A percentile compares a stretch with the other conserved stretches of the same genome.
Conservation (phyloP, 2,113 vertebrate genomes). For the Stigmatopora argus region DNA sequence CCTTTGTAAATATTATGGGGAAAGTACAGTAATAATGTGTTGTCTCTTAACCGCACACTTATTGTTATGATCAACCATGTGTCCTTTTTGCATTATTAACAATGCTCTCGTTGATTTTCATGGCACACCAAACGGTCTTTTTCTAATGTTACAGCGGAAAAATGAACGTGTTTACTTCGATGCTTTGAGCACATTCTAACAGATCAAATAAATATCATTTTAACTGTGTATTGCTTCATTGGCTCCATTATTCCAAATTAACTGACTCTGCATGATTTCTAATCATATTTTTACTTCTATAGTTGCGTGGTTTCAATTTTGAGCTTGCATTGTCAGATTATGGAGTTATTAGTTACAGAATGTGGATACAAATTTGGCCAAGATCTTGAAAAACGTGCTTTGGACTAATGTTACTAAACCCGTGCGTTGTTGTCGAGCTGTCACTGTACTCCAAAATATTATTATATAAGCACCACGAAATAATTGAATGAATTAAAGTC, state of each 20-base stretch:
- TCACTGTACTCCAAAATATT: not conserved
- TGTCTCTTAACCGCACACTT: conserved; percentile 40
- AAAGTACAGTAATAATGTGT: conserved; percentile 40
- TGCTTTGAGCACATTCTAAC: conserved; percentile 51
- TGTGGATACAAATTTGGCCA: not conserved
- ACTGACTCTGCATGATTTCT: not conserved
- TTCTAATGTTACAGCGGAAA: conserved; percentile 34
- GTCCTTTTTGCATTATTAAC: conserved; percentile 48
- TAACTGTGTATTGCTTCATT: conserved; percentile 12
- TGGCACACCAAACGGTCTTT: conserved; percentile 38
- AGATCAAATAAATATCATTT: conserved; percentile 61
- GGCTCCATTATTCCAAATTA: conserved; percentile 12
- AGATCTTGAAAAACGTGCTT: not conserved
- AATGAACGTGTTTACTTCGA: conserved; percentile 52
- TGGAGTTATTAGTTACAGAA: not conserved
- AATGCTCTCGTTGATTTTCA: conserved; percentile 30
- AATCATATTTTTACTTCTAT: not conserved
- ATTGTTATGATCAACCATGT: conserved; percentile 36
- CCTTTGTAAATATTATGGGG: conserved; percentile 53
- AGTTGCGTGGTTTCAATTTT: not conserved
- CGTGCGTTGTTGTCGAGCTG: not conserved
- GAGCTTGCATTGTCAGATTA: not conserved
- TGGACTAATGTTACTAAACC: not conserved
- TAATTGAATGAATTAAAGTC: not conserved
- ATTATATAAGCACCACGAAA: too few species aligned